Conservation (phyloP, 2,888 invertebrate genomes). For the Enoplolaimus lenunculus region DNA sequence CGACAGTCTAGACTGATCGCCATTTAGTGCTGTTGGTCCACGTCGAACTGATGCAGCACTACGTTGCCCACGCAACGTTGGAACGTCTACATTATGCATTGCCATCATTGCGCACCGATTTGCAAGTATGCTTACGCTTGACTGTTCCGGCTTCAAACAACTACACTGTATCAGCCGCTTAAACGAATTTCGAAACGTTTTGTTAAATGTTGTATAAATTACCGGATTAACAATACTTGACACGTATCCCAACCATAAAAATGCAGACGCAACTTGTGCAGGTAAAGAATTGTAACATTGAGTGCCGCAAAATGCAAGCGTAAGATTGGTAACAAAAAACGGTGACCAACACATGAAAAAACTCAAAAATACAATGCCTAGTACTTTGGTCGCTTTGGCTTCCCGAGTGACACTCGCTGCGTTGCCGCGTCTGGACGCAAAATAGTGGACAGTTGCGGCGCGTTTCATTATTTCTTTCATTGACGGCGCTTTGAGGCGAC, state of each 20-base stretch:
- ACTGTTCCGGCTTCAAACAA: no score
- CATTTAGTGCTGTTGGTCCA: no score
- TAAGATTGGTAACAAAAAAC: conserved; percentile 72
- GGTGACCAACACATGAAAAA: conserved; percentile 91
- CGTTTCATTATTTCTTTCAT: conserved; percentile 3
- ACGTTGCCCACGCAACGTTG: no score
- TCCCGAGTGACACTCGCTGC: conserved; percentile 43
- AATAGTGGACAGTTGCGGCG: conserved; percentile 4
- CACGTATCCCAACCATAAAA: conserved; percentile 81
- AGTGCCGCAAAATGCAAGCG: conserved; percentile 62
- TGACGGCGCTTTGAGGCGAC: no score
- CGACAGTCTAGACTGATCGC: no score
- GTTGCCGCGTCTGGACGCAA: neutral
- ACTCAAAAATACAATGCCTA: conserved; percentile 82
- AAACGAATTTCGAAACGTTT: conserved; percentile 76
- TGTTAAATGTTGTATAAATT: conserved; percentile 88
- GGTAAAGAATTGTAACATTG: conserved; percentile 55
- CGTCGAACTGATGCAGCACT: no score
- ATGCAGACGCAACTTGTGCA: conserved; percentile 61
- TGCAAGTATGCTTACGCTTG: no score
- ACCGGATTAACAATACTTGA: conserved; percentile 88
- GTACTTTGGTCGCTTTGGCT: conserved; percentile 86
- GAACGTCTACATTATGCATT: no score
- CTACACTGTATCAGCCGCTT: no score
- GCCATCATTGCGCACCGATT: no score